Percentiles rank a stretch among this genome's conserved stretches.
Conservation (phyloP, 2,888 invertebrate species). For the Gerris lacustris region DNA sequence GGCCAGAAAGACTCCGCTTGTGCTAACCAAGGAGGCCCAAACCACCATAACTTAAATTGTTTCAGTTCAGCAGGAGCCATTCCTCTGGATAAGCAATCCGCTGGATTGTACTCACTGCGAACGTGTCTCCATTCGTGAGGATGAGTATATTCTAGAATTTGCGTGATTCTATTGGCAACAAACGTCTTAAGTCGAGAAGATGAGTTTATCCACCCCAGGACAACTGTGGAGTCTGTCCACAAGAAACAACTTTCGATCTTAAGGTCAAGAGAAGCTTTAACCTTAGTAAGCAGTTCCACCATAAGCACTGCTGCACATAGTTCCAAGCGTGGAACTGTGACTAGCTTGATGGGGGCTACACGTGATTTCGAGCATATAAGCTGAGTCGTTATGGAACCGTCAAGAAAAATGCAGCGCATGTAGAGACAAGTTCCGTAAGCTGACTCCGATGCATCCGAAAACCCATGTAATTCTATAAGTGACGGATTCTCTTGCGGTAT, state of each 20-base stretch:
- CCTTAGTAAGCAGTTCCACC: neutral
- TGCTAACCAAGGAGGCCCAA: conserved; percentile 13
- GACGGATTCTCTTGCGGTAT: neutral
- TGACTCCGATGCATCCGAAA: neutral
- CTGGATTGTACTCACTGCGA: conserved; percentile 8
- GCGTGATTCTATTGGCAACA: conserved; percentile 11
- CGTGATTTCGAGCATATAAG: neutral
- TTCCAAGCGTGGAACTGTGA: neutral
- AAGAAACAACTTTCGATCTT: neutral
- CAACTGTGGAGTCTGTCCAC: conserved; percentile 20
- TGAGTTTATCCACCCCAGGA: conserved; percentile 9
- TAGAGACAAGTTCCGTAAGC: neutral
- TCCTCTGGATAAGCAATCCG: conserved; percentile 12
- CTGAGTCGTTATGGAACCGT: neutral
- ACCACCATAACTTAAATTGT: conserved; percentile 11
- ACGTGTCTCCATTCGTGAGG: conserved; percentile 13
- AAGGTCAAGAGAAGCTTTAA: neutral
- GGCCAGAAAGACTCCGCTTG: conserved; percentile 4
- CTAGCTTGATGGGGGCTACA: neutral
- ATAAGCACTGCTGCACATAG: neutral
- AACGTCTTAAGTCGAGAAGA: conserved; percentile 14
- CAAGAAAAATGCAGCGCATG: neutral
- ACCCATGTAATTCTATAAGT: neutral
- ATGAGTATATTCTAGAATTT: neutral
- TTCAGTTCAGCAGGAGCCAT: conserved; percentile 1